Conservation (phyloP, 2,797 vertebrate species). For the Anguilla pacifica region DNA sequence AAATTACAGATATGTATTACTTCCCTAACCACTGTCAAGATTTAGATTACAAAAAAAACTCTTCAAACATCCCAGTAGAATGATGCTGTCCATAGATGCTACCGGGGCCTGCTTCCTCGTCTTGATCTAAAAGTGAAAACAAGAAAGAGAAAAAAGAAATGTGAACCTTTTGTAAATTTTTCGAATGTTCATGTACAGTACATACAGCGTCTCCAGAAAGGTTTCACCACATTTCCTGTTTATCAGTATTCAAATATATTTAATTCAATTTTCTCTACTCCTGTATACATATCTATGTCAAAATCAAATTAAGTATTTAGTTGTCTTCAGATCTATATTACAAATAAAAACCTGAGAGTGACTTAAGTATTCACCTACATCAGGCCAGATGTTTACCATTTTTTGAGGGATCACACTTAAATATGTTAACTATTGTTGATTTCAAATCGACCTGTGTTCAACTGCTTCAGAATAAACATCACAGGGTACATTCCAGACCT, state of each 20-base stretch:
- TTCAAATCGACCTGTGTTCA: neutral
- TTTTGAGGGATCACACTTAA: no score
- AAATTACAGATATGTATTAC: neutral
- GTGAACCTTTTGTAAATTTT: neutral
- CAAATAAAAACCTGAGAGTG: no score
- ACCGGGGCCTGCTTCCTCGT: slow-evolving; percentile 61
- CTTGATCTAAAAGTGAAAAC: slow-evolving; percentile 58
- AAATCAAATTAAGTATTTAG: no score
- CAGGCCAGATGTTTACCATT: no score
- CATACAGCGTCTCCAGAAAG: neutral
- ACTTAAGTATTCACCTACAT: no score
- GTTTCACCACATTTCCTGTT: neutral
- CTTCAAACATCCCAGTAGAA: neutral
- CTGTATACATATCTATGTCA: no score
- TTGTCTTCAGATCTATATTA: no score
- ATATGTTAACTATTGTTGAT: no score
- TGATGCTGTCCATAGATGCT: slow-evolving; percentile 44
- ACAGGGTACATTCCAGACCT: no score
- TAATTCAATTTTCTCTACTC: no score
- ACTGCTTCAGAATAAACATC: neutral
- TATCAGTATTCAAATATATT: neutral
- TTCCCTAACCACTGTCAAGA: neutral
- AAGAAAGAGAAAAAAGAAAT: slow-evolving; percentile 23
- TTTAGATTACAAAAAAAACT: neutral
- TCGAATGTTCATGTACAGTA: neutral